Evolutionary conservation across 1,140 invertebrate species (phyloP).

Genomic region (Himalopsyche phryganea): DNA sequence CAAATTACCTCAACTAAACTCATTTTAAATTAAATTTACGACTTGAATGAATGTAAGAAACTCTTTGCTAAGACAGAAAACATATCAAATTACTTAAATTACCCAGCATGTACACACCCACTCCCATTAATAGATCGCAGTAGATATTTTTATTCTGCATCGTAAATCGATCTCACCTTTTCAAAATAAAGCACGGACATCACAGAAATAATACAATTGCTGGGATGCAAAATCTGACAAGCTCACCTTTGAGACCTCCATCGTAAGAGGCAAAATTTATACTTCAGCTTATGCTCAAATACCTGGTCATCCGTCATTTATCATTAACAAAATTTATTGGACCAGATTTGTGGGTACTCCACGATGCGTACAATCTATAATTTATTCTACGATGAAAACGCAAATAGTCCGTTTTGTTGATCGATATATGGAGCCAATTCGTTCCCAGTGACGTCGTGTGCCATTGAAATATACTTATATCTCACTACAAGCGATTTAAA

Average conservation of each 20-base stretch:
- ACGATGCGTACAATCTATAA: neutral
- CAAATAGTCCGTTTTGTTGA: neutral
- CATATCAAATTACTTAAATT: too few relatives aligned
- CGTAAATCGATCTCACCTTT: neutral
- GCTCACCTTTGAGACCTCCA: neutral
- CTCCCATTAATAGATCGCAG: too few relatives aligned
- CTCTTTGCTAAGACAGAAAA: too few relatives aligned
- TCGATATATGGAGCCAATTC: neutral
- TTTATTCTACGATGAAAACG: slow-evolving; percentile 3
- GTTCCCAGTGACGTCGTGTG: neutral
- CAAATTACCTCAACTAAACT: too few relatives aligned
- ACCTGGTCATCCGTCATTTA: slow-evolving; percentile 8
- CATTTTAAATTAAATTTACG: too few relatives aligned
- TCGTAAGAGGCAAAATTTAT: neutral
- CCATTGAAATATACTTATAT: too few relatives aligned
- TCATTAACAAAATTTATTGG: slow-evolving; percentile 19
- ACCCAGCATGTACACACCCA: too few relatives aligned
- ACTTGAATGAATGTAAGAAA: too few relatives aligned
- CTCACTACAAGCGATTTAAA: too few relatives aligned
- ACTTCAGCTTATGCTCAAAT: neutral
- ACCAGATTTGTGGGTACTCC: neutral
- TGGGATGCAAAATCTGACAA: neutral
- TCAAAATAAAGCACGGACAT: neutral
- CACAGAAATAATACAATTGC: neutral
- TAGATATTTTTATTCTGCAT: too few relatives aligned